A percentile compares a stretch with the other conserved stretches of the same genome.
Conservation (phyloP, 2,113 vertebrate genomes). For the Pristiophorus japonicus region DNA sequence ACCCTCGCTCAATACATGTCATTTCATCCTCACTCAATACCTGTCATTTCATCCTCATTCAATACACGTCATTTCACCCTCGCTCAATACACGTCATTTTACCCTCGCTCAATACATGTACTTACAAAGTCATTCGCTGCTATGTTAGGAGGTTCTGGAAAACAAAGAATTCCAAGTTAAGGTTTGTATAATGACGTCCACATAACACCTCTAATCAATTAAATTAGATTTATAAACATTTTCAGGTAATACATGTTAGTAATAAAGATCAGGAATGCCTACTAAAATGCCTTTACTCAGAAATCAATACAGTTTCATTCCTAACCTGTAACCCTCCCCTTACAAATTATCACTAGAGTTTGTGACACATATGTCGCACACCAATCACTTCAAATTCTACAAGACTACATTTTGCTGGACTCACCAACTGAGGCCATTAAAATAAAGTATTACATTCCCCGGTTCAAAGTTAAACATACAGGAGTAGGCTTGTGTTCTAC, state of each 20-base stretch:
- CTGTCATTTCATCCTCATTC: no score
- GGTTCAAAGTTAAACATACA: background rate
- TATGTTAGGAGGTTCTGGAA: slow-evolving; percentile 69
- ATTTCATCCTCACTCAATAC: no score
- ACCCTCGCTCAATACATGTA: slow-evolving; percentile 47
- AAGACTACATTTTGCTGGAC: background rate
- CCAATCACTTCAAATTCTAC: background rate
- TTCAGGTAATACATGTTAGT: background rate
- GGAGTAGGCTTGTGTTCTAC: background rate
- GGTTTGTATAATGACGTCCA: background rate
- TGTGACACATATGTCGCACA: background rate
- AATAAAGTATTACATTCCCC: background rate
- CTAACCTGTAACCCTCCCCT: background rate
- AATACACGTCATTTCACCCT: no score
- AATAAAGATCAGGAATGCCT: background rate
- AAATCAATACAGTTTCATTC: background rate
- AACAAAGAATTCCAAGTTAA: slow-evolving; percentile 41
- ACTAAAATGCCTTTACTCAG: background rate
- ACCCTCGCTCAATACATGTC: no score
- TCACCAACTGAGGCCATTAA: background rate
- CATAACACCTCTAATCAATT: background rate
- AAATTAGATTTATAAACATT: no score
- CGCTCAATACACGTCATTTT: background rate
- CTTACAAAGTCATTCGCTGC: slow-evolving; percentile 77
- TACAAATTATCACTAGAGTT: background rate